These are phyloP conservation scores for Cydia splendana DNA, from an alignment of 1,140 invertebrate species.

Conservation along the genomic window DNA sequence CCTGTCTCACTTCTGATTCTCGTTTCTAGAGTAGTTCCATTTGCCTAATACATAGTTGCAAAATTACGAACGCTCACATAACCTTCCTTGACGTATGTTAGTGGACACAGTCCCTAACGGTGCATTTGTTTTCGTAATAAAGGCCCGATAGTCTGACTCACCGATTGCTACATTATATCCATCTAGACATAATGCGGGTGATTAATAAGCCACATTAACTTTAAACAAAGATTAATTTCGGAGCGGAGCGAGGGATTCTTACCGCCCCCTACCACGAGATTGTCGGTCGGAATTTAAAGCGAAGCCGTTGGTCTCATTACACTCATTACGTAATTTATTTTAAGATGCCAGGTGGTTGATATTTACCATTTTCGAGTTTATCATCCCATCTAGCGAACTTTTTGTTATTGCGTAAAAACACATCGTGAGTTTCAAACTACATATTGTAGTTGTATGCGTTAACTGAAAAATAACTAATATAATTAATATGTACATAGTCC, in stretches of 20 bases:
- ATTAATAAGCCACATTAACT: conserved; percentile 73
- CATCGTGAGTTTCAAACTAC: too few species aligned
- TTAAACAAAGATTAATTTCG: conserved; percentile 75
- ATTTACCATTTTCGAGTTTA: neutral
- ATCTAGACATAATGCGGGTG: conserved; percentile 67
- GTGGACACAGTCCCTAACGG: conserved; percentile 54
- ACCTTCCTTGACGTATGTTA: conserved; percentile 39
- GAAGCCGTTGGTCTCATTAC: conserved; percentile 4
- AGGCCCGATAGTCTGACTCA: conserved; percentile 62
- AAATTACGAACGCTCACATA: too few species aligned
- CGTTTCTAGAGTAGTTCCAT: too few species aligned
- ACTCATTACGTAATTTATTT: neutral
- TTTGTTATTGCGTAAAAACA: neutral
- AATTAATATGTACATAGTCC: too few species aligned
- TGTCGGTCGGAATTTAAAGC: neutral
- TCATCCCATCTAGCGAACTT: neutral
- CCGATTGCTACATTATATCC: conserved; percentile 67
- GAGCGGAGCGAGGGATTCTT: conserved; percentile 42
- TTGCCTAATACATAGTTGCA: too few species aligned
- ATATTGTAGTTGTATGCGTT: too few species aligned
- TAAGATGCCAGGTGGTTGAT: neutral
- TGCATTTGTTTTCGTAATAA: conserved; percentile 65
- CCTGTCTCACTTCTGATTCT: too few species aligned
- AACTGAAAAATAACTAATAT: too few species aligned
- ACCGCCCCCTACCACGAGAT: conserved; percentile 42